Percentiles rank a stretch among this genome's conserved stretches.
phyloP scores from a whole-genome alignment of 1,140 invertebrate genomes.

The Drosophila persimilis region DNA sequence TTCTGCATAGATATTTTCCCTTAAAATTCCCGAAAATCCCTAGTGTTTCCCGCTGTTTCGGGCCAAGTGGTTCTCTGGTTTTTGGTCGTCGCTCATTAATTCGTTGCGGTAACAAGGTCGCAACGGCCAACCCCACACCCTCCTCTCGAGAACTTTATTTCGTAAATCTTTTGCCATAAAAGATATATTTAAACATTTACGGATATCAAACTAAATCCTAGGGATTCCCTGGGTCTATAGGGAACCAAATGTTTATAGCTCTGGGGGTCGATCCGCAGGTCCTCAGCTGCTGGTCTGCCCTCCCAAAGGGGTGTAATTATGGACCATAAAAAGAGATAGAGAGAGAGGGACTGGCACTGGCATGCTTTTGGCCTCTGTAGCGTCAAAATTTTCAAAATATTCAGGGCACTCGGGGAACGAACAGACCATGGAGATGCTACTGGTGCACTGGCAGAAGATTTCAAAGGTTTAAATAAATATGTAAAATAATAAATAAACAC shows the following conservation, averaged over 20 bases:
- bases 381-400: slow-evolving; percentile 52
- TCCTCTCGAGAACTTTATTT: slow-evolving; percentile 27
- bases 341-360: slow-evolving; percentile 3
- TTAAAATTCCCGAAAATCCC: slow-evolving; percentile 25
- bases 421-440: slow-evolving; percentile 15
- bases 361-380: slow-evolving; percentile 52
- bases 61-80: slow-evolving; percentile 24
- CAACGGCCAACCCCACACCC: neutral
- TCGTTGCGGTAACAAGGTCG: slow-evolving; percentile 50
- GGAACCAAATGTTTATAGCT: slow-evolving; percentile 55
- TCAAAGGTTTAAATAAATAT: neutral
- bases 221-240: slow-evolving; percentile 26
- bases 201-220: slow-evolving; percentile 51
- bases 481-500: too few species aligned
- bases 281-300: slow-evolving; percentile 11
- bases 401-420: slow-evolving; percentile 24
- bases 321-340: slow-evolving; percentile 48
- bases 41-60: slow-evolving; percentile 20
- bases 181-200: slow-evolving; percentile 60
- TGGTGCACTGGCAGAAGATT: slow-evolving; percentile 12
- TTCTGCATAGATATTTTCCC: slow-evolving; percentile 9
- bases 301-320: slow-evolving; percentile 57
- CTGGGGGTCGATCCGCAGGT: slow-evolving; percentile 13
- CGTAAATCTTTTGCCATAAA: slow-evolving; percentile 42
- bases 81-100: slow-evolving; percentile 32